Conservation (phyloP, 2,797 vertebrate species). For the Platyrinchus mystaceus region DNA sequence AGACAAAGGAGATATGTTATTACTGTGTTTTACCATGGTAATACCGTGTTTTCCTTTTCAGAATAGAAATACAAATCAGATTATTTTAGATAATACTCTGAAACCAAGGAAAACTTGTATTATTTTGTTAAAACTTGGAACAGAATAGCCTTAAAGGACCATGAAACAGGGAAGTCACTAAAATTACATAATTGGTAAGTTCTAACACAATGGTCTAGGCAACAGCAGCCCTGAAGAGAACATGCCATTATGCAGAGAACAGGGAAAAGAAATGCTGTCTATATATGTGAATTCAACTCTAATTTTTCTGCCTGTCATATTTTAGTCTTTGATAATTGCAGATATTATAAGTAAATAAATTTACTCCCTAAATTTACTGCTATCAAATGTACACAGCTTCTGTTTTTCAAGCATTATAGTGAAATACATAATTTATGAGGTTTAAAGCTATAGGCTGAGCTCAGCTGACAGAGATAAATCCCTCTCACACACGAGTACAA, state of each 20-base stretch:
- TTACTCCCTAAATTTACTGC: neutral
- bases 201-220: neutral
- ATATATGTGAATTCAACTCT: neutral
- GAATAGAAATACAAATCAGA: slow-evolving; percentile 9
- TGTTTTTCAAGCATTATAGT: neutral
- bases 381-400: neutral
- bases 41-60: neutral
- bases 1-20: neutral
- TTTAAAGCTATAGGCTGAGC: neutral
- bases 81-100: slow-evolving; percentile 1
- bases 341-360: neutral
- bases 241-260: neutral
- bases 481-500: neutral
- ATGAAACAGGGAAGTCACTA: neutral
- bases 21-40: neutral
- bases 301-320: neutral
- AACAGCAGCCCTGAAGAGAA: neutral
- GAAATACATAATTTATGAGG: neutral
- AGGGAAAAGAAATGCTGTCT: neutral
- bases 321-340: neutral
- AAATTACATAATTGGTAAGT: neutral
- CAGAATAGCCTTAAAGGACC: neutral
- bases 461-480: neutral
- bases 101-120: neutral
- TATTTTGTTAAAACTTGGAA: neutral